Base-by-base conservation (phyloP, 2,888 invertebrate genomes). In the Campoletis raptor region DNA sequence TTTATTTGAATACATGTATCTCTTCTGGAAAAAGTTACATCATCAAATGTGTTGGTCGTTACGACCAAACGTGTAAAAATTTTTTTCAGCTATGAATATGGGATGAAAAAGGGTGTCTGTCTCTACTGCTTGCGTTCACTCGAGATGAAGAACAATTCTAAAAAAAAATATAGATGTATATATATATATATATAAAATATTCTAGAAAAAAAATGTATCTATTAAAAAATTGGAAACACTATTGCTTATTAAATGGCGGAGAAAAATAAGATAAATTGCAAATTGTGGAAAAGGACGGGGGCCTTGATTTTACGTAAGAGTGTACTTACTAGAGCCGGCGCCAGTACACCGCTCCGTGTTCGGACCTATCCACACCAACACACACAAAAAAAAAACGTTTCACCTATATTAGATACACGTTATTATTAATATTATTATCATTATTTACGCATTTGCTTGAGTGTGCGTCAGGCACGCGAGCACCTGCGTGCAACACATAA, bases 251-350 rank as follows among this genome's bases (percentile, higher is more conserved):
- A 36, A 83, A 73, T 64, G 52, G 57, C 40, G 48, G 52, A 69
- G 42, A 74, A 79, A 69, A 78, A 57, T 66, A 64, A 66, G 6
- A n/a, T 64, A 21, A 67, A 37, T 24, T 61, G 61, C 61, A 15
- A 64, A 15, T 9, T 24, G 1, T 42, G 15, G 70, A 5, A 24
- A 30, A 66, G 40, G 42, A 40, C 30, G 37, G 85, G 64, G 61
- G 36, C 42, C 61, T 82, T 76, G 90, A 90, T 89, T 88, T 89
- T 88, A 88, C 90, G 90, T 87, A 90, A 90, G 89, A 90, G 90
- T 93, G 91, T 96, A 96, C 96, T 96, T 96, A 96, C 96, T 96
- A 94, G 95, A 95, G 93, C 95, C 95, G 90, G 93, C 94, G 92
- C 95, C 95, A 92, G 95, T 94, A 94, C 96, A 96, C 93, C 95